Base-by-base conservation (phyloP, 2,888 invertebrate species). In the Oscheius sp. region DNA sequence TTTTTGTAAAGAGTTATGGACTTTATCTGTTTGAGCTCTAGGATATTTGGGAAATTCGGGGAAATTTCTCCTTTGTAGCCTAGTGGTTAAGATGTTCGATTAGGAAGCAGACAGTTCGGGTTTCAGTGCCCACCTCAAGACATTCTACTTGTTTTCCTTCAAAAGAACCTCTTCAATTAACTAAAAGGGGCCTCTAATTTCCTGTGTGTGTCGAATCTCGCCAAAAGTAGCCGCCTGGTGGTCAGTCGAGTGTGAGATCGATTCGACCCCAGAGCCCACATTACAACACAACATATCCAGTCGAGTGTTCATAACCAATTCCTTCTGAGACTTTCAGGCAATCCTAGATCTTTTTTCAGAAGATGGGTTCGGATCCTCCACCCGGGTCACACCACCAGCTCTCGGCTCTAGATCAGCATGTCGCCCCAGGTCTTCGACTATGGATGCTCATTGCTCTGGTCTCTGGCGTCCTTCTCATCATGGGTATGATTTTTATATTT, bases 361-460 rank as follows among this genome's bases (percentile, higher is more conserved):
- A 55, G 32, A 68, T 68, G 68, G 55, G 55, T 9, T 35, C 68
- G 21, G 68, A 70, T 32, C 11, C 42, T 32, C 70, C 37, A 70
- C 72, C 59, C 55, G 71, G 37, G 74, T 74, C 68, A 53, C 55
- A 55, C 10, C 55, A 70, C 62, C 79, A 78, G 32, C 76, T 82
- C 33, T 85, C 86, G 21, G 83, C 86, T 4, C 77, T 88, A 33
- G 88, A 88, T 74, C 82, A 86, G 65, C 85, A 81, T 74, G 85
- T 88, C 10, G 88, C 88, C 2, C 87, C 88, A 4, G 88, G 88
- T 0, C 72, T 88, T n/a, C 76, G 88, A 55, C 79, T 88, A 59
- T 88, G 88, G 88, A 88, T 88, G 88, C 79, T 88, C 7, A 85
- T 88, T 50, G 88, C 86, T 9, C 79, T 88, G 48, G 86, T 88